phyloP scores from a whole-genome alignment of 2,113 vertebrate species.

The Corythornis madagascariensis region DNA sequence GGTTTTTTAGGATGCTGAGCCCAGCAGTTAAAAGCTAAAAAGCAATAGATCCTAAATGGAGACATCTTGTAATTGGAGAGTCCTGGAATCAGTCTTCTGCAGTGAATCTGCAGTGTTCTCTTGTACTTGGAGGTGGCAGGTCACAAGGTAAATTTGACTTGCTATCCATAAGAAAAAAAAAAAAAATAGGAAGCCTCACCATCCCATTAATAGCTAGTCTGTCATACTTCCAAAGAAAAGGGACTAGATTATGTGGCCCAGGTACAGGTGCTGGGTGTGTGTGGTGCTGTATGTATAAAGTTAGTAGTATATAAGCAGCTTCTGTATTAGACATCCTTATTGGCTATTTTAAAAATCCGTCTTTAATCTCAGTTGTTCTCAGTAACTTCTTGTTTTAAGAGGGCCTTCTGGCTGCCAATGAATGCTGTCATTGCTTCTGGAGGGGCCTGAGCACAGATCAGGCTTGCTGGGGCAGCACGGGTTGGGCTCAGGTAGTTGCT shows the following conservation, averaged over 20 bases:
- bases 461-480: neutral
- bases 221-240: neutral
- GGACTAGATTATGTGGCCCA: neutral
- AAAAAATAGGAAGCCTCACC: neutral
- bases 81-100: neutral
- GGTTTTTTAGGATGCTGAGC: neutral
- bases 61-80: neutral
- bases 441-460: neutral
- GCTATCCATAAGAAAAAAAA: neutral
- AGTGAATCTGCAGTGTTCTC: neutral
- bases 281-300: neutral
- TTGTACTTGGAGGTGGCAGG: neutral
- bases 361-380: constrained; percentile 21
- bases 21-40: neutral
- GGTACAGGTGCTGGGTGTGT: neutral
- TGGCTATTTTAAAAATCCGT: neutral
- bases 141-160: neutral
- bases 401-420: neutral
- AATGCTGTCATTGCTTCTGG: neutral
- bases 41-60: neutral
- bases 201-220: neutral
- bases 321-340: neutral
- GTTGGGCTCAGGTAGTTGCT: neutral
- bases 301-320: neutral
- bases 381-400: neutral